A percentile compares a stretch with the other conserved stretches of the same genome.
phyloP scores from a whole-genome alignment of 2,797 vertebrate genomes.

The Trematomus bernacchii region DNA sequence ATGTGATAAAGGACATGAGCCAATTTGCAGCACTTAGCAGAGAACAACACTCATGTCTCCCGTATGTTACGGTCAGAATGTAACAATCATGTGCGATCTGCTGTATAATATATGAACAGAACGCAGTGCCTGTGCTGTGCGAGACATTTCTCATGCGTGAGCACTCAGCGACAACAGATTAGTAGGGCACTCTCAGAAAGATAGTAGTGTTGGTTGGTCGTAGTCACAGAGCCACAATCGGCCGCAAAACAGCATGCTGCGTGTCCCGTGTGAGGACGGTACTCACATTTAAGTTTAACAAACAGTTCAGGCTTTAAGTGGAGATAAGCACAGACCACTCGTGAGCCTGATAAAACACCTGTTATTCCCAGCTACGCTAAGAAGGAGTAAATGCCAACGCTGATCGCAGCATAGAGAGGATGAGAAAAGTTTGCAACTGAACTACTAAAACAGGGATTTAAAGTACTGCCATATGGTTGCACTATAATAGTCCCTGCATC shows the following conservation, averaged over 20 bases:
- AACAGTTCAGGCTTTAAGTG: background rate
- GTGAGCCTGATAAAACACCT: constrained; percentile 10
- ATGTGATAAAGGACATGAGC: constrained; percentile 38
- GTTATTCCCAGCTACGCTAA: background rate
- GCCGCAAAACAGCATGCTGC: constrained; percentile 18
- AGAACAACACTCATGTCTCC: constrained; percentile 39
- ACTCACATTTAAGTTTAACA: constrained; percentile 14
- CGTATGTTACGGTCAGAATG: constrained; percentile 50
- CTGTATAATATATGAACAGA: constrained; percentile 55
- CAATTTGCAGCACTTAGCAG: constrained; percentile 28
- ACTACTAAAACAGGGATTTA: background rate
- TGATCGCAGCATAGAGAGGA: constrained; percentile 8
- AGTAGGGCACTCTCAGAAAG: constrained; percentile 16
- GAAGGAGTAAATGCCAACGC: background rate
- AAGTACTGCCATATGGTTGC: background rate
- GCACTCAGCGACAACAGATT: constrained; percentile 31
- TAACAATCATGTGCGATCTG: constrained; percentile 36
- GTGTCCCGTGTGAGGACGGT: constrained; percentile 1
- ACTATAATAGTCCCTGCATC: background rate
- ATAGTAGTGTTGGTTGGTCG: constrained; percentile 32
- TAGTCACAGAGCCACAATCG: background rate
- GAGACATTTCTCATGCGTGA: constrained; percentile 18
- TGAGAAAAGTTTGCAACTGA: background rate
- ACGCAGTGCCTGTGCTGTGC: constrained; percentile 36
- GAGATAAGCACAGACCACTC: constrained; percentile 26